These are phyloP conservation scores for Protosalanx chinensis DNA, from an alignment of 2,797 vertebrate genomes.

Conservation along the genomic window DNA sequence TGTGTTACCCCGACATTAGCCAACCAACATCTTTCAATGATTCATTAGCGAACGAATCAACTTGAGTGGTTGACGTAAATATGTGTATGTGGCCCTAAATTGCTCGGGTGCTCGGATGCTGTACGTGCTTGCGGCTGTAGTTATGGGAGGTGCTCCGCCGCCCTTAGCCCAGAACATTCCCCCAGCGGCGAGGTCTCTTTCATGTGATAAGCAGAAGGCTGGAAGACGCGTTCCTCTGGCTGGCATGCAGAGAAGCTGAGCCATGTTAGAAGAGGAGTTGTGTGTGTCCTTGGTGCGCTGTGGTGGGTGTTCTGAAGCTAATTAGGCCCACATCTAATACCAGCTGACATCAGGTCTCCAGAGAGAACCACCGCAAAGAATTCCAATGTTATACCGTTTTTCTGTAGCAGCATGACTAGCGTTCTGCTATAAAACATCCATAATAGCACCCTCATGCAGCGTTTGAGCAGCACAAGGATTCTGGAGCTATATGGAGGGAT, in stretches of 20 bases:
- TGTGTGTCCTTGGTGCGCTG: constrained; percentile 57
- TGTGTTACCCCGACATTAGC: constrained; percentile 30
- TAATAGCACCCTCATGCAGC: no score
- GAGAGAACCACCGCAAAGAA: constrained; percentile 44
- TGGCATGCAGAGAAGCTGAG: constrained; percentile 27
- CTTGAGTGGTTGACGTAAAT: not conserved
- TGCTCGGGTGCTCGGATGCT: constrained; percentile 2
- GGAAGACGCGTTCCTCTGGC: constrained; percentile 46
- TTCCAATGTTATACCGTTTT: constrained; percentile 39
- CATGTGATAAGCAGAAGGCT: constrained; percentile 26
- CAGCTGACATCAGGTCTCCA: constrained; percentile 46
- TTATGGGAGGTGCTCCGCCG: constrained; percentile 1
- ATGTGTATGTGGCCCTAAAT: not conserved
- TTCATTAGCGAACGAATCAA: no score
- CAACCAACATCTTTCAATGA: no score
- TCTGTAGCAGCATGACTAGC: constrained; percentile 18
- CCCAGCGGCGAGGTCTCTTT: constrained; percentile 10
- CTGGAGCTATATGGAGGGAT: no score
- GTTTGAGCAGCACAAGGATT: no score
- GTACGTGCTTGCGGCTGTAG: constrained; percentile 11
- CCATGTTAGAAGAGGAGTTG: constrained; percentile 39
- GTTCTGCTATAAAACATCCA: no score
- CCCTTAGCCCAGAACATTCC: constrained; percentile 10
- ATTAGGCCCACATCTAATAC: constrained; percentile 35
- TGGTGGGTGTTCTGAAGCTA: constrained; percentile 42